Evolutionary conservation across 1,140 invertebrate genomes (phyloP).

Genomic region (Pseudachorutes palmiensis): DNA sequence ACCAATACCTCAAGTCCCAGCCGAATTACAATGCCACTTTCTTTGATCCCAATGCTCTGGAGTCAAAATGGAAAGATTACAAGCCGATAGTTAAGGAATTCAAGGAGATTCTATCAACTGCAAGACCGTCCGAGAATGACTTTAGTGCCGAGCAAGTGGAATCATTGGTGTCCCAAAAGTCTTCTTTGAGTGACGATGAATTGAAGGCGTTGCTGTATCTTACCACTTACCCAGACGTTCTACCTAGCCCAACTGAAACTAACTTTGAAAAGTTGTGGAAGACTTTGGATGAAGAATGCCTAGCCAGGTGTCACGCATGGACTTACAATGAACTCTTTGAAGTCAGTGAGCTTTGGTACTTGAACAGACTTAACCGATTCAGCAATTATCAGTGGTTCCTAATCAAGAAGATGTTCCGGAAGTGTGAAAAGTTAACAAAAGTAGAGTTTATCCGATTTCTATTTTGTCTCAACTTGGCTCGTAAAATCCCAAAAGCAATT

Average conservation of each 20-base stretch:
- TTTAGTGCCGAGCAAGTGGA: not conserved
- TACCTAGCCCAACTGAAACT: not conserved
- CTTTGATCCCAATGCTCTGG: not conserved
- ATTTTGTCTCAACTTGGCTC: conserved; percentile 48
- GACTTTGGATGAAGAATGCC: conserved; percentile 49
- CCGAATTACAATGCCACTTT: not conserved
- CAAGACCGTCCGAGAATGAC: not conserved
- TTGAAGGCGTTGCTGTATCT: not conserved
- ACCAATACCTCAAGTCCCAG: not conserved
- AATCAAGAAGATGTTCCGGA: conserved; percentile 46
- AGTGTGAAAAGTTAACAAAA: conserved; percentile 43
- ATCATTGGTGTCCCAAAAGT: not conserved
- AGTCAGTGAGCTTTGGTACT: conserved; percentile 48
- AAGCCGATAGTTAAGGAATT: not conserved
- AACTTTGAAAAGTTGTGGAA: conserved; percentile 42
- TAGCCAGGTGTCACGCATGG: conserved; percentile 43
- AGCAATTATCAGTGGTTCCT: conserved; percentile 45
- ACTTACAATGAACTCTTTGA: conserved; percentile 41
- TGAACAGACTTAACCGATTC: conserved; percentile 42
- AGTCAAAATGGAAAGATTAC: not conserved
- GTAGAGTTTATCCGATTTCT: conserved; percentile 50
- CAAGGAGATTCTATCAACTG: not conserved
- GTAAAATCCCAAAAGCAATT: conserved; percentile 40
- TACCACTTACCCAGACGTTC: not conserved
- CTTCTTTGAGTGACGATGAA: not conserved